phyloP scores from a whole-genome alignment of 53 echinoderm and acorn worm genomes.

The Paracentrotus lividus region DNA sequence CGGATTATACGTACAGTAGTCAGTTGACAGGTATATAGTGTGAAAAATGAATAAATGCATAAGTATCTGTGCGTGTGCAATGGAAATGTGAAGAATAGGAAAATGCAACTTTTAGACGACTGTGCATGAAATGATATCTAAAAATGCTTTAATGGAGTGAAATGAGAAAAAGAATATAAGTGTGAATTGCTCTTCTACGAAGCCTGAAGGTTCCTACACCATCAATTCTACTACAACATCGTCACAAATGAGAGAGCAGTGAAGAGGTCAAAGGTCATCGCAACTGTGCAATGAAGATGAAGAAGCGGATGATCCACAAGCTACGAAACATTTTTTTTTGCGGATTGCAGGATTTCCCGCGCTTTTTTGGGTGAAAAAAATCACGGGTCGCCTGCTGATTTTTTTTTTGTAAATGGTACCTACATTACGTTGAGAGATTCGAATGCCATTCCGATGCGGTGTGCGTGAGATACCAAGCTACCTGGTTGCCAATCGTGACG shows the following conservation, averaged over 20 bases:
- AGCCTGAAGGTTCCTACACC: constrained; percentile 42
- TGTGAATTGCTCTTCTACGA: constrained; percentile 26
- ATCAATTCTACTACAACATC: constrained; percentile 49
- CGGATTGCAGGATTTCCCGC: constrained; percentile 42
- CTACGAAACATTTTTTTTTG: constrained; percentile 48
- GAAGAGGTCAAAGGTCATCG: constrained; percentile 38
- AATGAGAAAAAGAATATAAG: constrained; percentile 11
- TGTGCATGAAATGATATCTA: constrained; percentile 29
- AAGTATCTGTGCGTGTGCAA: constrained; percentile 38
- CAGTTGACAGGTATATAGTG: constrained; percentile 34
- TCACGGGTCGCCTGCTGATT: constrained; percentile 19
- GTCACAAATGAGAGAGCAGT: constrained; percentile 42
- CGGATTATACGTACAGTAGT: neutral
- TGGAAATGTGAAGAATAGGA: neutral
- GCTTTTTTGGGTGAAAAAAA: neutral
- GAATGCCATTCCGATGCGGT: constrained; percentile 50
- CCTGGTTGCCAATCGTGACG: constrained; percentile 69
- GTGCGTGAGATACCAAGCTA: constrained; percentile 69
- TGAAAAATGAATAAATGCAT: constrained; percentile 41
- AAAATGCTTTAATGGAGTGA: constrained; percentile 26
- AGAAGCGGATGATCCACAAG: constrained; percentile 54
- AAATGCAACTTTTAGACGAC: constrained; percentile 62
- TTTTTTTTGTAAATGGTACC: constrained; percentile 65
- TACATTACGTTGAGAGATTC: constrained; percentile 68
- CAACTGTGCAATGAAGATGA: constrained; percentile 51